These are phyloP conservation scores for Reinhardtius hippoglossoides DNA, from an alignment of 2,113 vertebrate genomes.

Conservation along the genomic window DNA sequence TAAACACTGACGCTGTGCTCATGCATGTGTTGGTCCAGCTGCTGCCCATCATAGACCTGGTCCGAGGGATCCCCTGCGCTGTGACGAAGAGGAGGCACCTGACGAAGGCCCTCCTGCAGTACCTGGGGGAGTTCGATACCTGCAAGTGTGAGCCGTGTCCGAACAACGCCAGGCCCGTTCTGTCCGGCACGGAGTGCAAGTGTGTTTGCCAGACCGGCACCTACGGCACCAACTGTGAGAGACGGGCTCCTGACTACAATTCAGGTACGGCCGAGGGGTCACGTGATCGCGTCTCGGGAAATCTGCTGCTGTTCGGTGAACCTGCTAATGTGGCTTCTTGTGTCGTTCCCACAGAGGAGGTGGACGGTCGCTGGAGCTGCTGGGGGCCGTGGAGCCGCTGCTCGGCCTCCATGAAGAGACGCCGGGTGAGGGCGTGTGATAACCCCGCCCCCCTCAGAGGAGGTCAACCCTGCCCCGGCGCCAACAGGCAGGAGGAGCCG, in stretches of 20 bases:
- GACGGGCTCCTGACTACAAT: slow-evolving; percentile 80
- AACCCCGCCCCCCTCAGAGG: slow-evolving; percentile 84
- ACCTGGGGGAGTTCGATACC: slow-evolving; percentile 84
- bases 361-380: slow-evolving; percentile 92
- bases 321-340: neutral
- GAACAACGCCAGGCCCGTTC: slow-evolving; percentile 84
- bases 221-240: slow-evolving; percentile 87
- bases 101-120: slow-evolving; percentile 85
- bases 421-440: slow-evolving; percentile 84
- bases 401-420: slow-evolving; percentile 79
- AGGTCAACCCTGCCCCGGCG: slow-evolving; percentile 84
- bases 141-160: slow-evolving; percentile 89
- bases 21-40: slow-evolving; percentile 75
- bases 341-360: slow-evolving; percentile 76
- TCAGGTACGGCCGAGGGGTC: slow-evolving; percentile 76
- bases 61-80: slow-evolving; percentile 87
- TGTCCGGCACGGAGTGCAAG: slow-evolving; percentile 87
- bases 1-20: neutral
- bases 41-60: slow-evolving; percentile 85
- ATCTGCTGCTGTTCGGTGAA: too few relatives aligned
- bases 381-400: slow-evolving; percentile 91
- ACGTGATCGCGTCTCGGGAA: neutral
- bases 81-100: slow-evolving; percentile 88
- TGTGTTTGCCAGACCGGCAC: slow-evolving; percentile 91
- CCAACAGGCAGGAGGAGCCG: slow-evolving; percentile 75